Base-by-base conservation (phyloP, 2,113 vertebrate genomes). In the Eurypyga helias region DNA sequence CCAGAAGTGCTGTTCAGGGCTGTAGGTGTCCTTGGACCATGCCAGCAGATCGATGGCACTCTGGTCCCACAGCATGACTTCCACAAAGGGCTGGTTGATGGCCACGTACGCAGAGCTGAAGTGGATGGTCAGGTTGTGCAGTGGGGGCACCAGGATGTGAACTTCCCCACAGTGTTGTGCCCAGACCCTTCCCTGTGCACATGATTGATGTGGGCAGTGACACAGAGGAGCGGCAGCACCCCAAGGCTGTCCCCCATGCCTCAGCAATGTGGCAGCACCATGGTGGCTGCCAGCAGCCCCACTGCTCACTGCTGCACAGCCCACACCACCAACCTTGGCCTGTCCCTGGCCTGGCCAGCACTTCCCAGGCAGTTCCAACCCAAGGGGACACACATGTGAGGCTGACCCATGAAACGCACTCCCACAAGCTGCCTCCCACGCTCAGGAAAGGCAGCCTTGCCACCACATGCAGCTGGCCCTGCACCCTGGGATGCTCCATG, bases 1-100 rank as follows among this genome's bases (percentile, higher is more conserved):
- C 97, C 97, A 98, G 90, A 97, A 98, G 72, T 98, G 97, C n/a
- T 98, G 97, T 4, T 98, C 97, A 0, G 98, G 97, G 62, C 98
- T 98, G 83, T 97, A 98, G 7, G 97, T 98, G 64, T 98, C 98
- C 41, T 97, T 94, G 7, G 97, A 98, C 97, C 98, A 98, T 4
- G 34, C 94, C 34, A 98, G 91, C 82, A 98, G 64, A 26, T 97
- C 97, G 6, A 89, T 36, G 5, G 98, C 97, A 19, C 93, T 76
- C 2, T 46, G 90, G 60, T 98, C 97, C 1, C 2, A 52, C 51
- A 98, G 93, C 21, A 98, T 75, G 7, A 98, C 98, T 49, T 52
- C 33, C 15, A 77, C 72, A 14, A 98, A 98, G 24, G 92, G 93
- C 60, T 92, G 94, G 2, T 96, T 96, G 7, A 98, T 36, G 3